Base-by-base conservation (phyloP, 1,140 invertebrate species). In the Drosophila ficusphila region DNA sequence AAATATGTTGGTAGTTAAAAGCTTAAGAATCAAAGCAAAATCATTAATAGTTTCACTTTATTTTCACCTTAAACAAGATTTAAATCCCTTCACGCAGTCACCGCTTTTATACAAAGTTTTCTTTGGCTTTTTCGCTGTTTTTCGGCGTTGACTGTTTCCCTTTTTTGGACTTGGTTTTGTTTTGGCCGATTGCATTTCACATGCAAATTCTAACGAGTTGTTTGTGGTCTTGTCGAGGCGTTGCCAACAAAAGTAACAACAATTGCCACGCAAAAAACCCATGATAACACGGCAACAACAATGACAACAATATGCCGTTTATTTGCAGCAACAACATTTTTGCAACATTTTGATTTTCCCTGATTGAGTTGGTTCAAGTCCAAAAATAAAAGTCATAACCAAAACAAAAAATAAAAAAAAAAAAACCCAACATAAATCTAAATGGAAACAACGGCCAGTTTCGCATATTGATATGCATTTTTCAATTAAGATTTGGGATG, bases 121-220 rank as follows among this genome's bases (percentile, higher is more conserved):
- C 34, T 21, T 16, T 18, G 7, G 25, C 49, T 39, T 39, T 31
- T 34, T 21, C 7, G 19, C 16, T 19, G 19, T 49, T 34, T 64
- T 47, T 46, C 36, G 21, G 33, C 29, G 9, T 33, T 36, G 44
- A 42, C 56, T 31, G 23, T 36, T 46, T 47, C 7, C 23, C 48
- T 27, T 42, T 58, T 38, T 46, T 51, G 29, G 48, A 34, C 27
- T 33, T 23, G 9, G 8, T 46, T 51, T 42, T 62, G 56, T 68
- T 72, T 79, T 64, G 51, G 76, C 25, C 79, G 75, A 78, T 83
- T 85, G 79, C 75, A 79, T 79, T 85, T 51, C 71, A 76, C 79
- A 85, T 85, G 65, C 75, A 85, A 85, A 85, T 85, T 85, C 76
- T 85, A 85, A 85, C 79, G 79, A 79, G 79, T 79, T 85, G 75